Evolutionary conservation across 2,797 vertebrate species (phyloP).

Genomic region (Selene dorsalis): DNA sequence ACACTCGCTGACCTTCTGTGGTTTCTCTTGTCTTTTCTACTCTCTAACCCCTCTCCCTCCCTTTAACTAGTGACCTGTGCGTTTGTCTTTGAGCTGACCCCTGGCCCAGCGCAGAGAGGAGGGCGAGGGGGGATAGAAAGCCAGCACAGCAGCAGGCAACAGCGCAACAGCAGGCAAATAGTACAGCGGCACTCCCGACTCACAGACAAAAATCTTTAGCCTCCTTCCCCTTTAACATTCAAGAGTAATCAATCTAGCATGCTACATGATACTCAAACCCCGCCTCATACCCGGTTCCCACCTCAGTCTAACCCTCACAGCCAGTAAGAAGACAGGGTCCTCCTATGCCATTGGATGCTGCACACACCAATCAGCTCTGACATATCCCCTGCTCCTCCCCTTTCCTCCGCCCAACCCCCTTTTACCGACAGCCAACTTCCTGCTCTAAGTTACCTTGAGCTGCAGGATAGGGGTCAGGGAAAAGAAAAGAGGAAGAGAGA

Average conservation of each 20-base stretch:
- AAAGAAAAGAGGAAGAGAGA: conserved; percentile 81
- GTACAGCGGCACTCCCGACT: conserved; percentile 86
- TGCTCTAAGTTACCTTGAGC: conserved; percentile 99
- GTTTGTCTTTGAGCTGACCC: conserved; percentile 96
- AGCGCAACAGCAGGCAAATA: conserved; percentile 79
- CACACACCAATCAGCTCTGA: conserved; percentile 80
- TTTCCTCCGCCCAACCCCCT: conserved; percentile 81
- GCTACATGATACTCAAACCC: conserved; percentile 90
- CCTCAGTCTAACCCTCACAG: conserved; percentile 70
- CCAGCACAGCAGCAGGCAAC: conserved; percentile 70
- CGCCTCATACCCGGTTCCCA: conserved; percentile 79
- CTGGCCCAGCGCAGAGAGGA: conserved; percentile 79
- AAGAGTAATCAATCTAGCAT: conserved; percentile 96
- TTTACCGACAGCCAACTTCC: conserved; percentile 92
- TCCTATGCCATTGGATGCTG: conserved; percentile 82
- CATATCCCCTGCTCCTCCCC: conserved; percentile 79
- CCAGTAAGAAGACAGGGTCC: conserved; percentile 78
- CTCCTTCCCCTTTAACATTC: conserved; percentile 97
- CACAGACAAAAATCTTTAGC: conserved; percentile 89
- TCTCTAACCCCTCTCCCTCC: conserved; percentile 47
- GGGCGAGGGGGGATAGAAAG: conserved; percentile 58
- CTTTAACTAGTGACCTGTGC: conserved; percentile 75
- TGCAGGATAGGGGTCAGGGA: conserved; percentile 98
- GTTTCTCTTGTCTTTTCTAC: conserved; percentile 49
- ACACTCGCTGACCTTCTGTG: conserved; percentile 72